Percentiles rank a stretch among this genome's conserved stretches.
These are phyloP conservation scores for Noctuana brunneofusca DNA, from an alignment of 2,888 invertebrate species.

Conservation along the genomic window DNA sequence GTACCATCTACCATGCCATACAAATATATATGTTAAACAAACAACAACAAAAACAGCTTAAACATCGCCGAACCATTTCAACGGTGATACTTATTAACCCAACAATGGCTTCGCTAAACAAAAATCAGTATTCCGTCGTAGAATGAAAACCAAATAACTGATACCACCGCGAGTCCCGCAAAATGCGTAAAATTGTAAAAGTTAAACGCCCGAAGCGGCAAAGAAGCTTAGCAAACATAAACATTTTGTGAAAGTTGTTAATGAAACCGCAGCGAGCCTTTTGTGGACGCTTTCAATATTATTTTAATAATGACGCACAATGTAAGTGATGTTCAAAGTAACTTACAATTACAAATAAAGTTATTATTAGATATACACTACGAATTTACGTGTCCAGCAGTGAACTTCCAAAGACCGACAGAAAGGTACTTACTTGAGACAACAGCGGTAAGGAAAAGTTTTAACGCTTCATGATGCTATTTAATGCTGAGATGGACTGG, in stretches of 20 bases:
- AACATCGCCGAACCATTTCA: not conserved
- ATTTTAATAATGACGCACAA: slow-evolving; percentile 30
- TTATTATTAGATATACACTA: too few species aligned
- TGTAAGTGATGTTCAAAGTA: not conserved
- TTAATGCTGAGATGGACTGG: too few species aligned
- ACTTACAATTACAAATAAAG: too few species aligned
- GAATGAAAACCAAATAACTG: slow-evolving; percentile 42
- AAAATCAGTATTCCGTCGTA: slow-evolving; percentile 7
- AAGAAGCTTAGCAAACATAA: slow-evolving; percentile 49
- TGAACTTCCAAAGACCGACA: too few species aligned
- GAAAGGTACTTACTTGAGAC: too few species aligned
- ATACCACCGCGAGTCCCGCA: slow-evolving; percentile 40
- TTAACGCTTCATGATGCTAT: too few species aligned
- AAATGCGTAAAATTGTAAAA: slow-evolving; percentile 50
- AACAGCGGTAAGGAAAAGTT: too few species aligned
- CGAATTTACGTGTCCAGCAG: too few species aligned
- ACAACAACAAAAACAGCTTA: not conserved
- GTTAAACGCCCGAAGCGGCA: slow-evolving; percentile 44
- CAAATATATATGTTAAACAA: too few species aligned
- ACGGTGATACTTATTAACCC: not conserved
- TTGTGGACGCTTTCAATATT: slow-evolving; percentile 40
- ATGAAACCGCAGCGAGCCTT: slow-evolving; percentile 49
- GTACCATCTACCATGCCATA: too few species aligned
- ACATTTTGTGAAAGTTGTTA: slow-evolving; percentile 48
- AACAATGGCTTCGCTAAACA: slow-evolving; percentile 14